Conservation (phyloP, 2,797 vertebrate species). For the Vespertilio murinus region DNA sequence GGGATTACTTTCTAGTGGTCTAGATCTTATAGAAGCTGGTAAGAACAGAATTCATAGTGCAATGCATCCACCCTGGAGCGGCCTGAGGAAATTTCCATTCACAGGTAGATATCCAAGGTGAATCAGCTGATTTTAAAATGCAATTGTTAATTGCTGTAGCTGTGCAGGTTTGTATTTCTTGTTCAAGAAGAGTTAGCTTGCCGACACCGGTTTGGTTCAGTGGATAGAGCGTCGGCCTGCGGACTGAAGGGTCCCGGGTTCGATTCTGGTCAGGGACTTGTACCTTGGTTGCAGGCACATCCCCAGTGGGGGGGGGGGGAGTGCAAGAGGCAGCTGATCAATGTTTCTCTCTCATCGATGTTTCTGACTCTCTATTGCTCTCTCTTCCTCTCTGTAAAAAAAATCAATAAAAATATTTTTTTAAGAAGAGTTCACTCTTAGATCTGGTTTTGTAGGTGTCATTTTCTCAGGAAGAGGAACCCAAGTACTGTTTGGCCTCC, state of each 20-base stretch:
- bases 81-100: background rate
- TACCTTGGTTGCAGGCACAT: no score
- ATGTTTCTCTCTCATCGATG: no score
- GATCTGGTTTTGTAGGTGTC: background rate
- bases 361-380: no score
- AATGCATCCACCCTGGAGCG: background rate
- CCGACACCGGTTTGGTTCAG: no score
- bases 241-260: no score
- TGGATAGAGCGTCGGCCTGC: no score
- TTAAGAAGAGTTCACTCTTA: background rate
- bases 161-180: background rate
- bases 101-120: background rate
- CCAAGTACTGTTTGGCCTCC: background rate
- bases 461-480: background rate
- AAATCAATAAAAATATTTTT: no score
- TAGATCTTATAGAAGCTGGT: background rate
- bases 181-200: background rate
- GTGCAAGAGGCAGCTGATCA: no score
- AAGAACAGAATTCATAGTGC: background rate
- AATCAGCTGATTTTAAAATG: background rate
- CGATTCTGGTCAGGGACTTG: no score
- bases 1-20: background rate
- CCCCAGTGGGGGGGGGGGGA: no score
- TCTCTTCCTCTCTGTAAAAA: no score
- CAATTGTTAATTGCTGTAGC: background rate